Conservation (phyloP, 1,140 invertebrate species). For the Drosophila athabasca region DNA sequence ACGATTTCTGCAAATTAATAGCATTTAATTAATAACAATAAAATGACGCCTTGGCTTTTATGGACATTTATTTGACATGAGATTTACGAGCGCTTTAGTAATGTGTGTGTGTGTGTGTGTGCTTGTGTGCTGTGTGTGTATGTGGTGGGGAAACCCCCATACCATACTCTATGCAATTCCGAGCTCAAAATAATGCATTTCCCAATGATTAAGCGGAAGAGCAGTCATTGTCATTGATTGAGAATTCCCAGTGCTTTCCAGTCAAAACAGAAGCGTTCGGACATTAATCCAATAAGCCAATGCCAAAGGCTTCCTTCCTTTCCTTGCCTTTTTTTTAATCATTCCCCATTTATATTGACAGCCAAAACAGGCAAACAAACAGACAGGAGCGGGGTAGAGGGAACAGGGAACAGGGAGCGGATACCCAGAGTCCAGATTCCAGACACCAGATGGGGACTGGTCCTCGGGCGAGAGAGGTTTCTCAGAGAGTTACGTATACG, state of each 20-base stretch:
- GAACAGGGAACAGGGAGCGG: too few relatives aligned
- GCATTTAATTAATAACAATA: constrained; percentile 82
- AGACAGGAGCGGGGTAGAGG: constrained; percentile 4
- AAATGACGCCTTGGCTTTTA: constrained; percentile 78
- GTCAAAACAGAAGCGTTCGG: too few relatives aligned
- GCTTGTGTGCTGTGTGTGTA: not conserved
- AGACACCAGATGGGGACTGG: not conserved
- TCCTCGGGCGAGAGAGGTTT: not conserved
- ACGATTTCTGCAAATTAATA: constrained; percentile 83
- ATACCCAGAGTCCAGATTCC: too few relatives aligned
- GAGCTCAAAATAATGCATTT: too few relatives aligned
- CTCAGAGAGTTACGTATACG: constrained; percentile 39
- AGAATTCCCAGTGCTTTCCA: not conserved
- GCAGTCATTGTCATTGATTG: not conserved
- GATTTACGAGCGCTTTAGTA: constrained; percentile 60
- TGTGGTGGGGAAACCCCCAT: not conserved
- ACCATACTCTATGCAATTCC: too few relatives aligned
- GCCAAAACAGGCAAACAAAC: constrained; percentile 18
- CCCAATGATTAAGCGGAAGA: too few relatives aligned
- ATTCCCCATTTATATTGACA: constrained; percentile 34
- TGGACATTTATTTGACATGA: constrained; percentile 76
- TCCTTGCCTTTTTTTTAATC: constrained; percentile 1
- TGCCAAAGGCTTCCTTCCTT: constrained; percentile 24
- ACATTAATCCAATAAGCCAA: constrained; percentile 64
- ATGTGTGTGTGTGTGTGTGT: constrained; percentile 8